A percentile compares a stretch with the other conserved stretches of the same genome.
Conservation (phyloP, 2,113 vertebrate genomes). For the Gasterosteus nipponicus region DNA sequence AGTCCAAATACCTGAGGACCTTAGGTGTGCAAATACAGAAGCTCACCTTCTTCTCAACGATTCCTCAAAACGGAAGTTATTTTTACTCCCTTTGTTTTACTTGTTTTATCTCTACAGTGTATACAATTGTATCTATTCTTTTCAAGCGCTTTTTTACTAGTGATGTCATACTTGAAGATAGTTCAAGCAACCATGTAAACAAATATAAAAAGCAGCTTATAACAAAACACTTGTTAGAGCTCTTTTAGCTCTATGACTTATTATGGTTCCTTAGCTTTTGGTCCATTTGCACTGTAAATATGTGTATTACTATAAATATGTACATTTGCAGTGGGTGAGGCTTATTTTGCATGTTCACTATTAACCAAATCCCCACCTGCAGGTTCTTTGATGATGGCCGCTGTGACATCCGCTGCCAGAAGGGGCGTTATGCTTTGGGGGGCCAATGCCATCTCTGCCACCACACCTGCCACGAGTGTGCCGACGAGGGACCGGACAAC, state of each 20-base stretch:
- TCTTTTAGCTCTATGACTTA: background rate
- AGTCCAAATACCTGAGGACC: too few relatives aligned
- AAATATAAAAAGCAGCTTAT: background rate
- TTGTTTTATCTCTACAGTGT: too few relatives aligned
- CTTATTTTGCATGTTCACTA: background rate
- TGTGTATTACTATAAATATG: background rate
- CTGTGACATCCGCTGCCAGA: slow-evolving; percentile 83
- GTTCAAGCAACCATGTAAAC: background rate
- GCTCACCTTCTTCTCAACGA: too few relatives aligned
- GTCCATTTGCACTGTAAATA: background rate
- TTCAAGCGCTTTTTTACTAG: background rate
- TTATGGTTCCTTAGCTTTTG: background rate
- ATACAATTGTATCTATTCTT: too few relatives aligned
- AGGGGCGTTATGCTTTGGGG: slow-evolving; percentile 81
- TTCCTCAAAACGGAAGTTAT: too few relatives aligned
- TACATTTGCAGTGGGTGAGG: background rate
- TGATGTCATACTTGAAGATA: background rate
- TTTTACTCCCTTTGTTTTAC: too few relatives aligned
- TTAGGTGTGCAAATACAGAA: too few relatives aligned
- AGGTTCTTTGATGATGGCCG: slow-evolving; percentile 86
- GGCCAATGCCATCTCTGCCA: slow-evolving; percentile 88
- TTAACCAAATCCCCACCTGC: slow-evolving; percentile 22
- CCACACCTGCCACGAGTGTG: slow-evolving; percentile 88
- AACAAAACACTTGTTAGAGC: background rate
- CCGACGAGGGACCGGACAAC: slow-evolving; percentile 84